phyloP scores from a whole-genome alignment of 2,888 invertebrate species.

The Bibio marci region DNA sequence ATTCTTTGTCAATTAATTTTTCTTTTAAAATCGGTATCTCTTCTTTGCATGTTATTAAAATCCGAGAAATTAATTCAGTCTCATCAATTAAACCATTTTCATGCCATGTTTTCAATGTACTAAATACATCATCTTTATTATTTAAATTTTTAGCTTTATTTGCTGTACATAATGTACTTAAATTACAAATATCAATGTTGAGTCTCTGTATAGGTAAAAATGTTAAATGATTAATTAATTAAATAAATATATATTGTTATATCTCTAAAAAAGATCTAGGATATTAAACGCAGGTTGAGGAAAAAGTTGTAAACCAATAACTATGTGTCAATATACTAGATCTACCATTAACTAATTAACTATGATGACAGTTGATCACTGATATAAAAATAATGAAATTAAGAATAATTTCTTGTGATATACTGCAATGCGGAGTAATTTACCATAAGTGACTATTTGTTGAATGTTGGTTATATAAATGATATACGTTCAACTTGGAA shows the following conservation, averaged over 20 bases:
- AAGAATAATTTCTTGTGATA: no score
- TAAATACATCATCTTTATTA: slow-evolving; percentile 24
- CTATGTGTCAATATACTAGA: no score
- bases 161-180: slow-evolving; percentile 35
- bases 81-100: slow-evolving; percentile 25
- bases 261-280: no score
- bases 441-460: no score
- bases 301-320: no score
- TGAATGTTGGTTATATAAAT: no score
- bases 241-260: not conserved
- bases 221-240: not conserved
- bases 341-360: no score
- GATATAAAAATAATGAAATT: no score
- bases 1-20: slow-evolving; percentile 28
- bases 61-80: slow-evolving; percentile 23
- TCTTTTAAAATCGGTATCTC: slow-evolving; percentile 27
- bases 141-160: slow-evolving; percentile 19
- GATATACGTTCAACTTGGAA: no score
- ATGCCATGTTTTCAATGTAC: slow-evolving; percentile 27
- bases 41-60: slow-evolving; percentile 25
- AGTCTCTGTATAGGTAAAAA: slow-evolving; percentile 36
- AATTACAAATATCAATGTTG: slow-evolving; percentile 38
- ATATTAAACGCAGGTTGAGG: no score
- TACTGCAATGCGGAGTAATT: no score
- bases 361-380: no score